Base-by-base conservation (phyloP, 1,140 invertebrate genomes). In the Bradysia coprophila region DNA sequence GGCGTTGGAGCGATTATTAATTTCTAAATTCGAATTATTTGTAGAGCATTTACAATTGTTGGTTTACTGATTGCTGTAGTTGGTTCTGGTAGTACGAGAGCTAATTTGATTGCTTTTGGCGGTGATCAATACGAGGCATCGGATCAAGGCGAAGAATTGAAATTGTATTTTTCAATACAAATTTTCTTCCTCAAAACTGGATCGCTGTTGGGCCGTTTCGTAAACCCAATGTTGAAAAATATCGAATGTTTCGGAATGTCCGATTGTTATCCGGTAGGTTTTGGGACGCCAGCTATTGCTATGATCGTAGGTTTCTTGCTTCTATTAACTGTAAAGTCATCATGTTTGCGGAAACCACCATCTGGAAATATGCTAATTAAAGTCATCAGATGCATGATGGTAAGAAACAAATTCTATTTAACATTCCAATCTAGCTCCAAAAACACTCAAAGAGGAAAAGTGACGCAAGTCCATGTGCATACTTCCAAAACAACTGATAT, bases 41-140 rank as follows among this genome's bases (percentile, higher is more conserved):
- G n/a, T n/a, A 5, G 18, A 18, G 13, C 13, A 5, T 13, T 16
- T 5, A 13, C 18, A 15, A 18, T 21, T 8, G 13, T 34, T 4
- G 31, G 42, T 40, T 21, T 81, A 48, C 43, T 66, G 2, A 55
- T 81, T 19, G 78, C 84, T 50, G 77, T 76, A 2, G 2, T 79
- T 13, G 79, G 80, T 2, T 79, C 78, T 1, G 85, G 81, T 23
- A 78, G 83, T 3, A 88, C 89, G 52, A 89, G 89, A 55, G 81
- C 85, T 11, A 88, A 82, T 57, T 82, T 88, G 1, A 68, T 77
- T 9, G 74, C 84, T 0, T 88, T 89, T 57, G 85, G 85, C 31
- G 85, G 80, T 15, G 85, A 89, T 57, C 84, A 89, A 63, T 81
- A 81, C 51, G 47, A 61, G 41, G 41, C 72, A 4, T 73, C 73